Percentiles rank a stretch among this genome's conserved stretches.
phyloP scores from a whole-genome alignment of 2,888 invertebrate genomes.

The Temnothorax unifasciatus region DNA sequence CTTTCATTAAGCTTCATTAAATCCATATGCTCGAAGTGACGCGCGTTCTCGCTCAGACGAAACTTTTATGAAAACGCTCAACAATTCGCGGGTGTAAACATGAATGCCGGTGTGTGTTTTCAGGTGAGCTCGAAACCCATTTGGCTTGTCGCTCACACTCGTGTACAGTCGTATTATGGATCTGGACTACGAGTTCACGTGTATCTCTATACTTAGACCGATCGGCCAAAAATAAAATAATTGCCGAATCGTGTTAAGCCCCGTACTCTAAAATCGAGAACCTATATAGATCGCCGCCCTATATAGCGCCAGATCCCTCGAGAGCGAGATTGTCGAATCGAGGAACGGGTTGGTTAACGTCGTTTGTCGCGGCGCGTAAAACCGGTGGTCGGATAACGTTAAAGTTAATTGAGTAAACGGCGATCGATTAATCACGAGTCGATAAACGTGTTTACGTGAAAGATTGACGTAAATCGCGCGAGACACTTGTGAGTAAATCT shows the following conservation, averaged over 20 bases:
- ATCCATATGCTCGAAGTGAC: constrained; percentile 45
- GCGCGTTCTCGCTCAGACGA: constrained; percentile 65
- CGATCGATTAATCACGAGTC: constrained; percentile 43
- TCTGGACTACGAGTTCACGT: background rate
- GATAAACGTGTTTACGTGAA: constrained; percentile 44
- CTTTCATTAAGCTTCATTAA: constrained; percentile 64
- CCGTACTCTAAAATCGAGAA: background rate
- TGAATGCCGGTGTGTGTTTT: constrained; percentile 68
- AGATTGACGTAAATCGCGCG: constrained; percentile 38
- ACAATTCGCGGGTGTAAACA: constrained; percentile 59
- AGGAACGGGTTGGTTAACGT: background rate
- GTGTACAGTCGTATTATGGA: background rate
- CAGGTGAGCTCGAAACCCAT: constrained; percentile 60
- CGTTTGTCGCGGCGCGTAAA: constrained; percentile 7
- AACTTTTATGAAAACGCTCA: constrained; percentile 61
- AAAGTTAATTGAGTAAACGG: constrained; percentile 42
- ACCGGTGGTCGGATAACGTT: background rate
- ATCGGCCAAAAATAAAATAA: constrained; percentile 24
- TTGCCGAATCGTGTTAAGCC: background rate
- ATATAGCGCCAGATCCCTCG: background rate
- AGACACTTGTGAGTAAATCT: constrained; percentile 6
- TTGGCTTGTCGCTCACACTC: constrained; percentile 19
- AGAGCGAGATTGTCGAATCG: background rate
- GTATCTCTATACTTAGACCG: constrained; percentile 10
- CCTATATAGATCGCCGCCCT: background rate